Evolutionary conservation across 2,113 vertebrate species (phyloP), one percentile per base, ranked within the genome.

Genomic region (cattle (Bos taurus)): DNA sequence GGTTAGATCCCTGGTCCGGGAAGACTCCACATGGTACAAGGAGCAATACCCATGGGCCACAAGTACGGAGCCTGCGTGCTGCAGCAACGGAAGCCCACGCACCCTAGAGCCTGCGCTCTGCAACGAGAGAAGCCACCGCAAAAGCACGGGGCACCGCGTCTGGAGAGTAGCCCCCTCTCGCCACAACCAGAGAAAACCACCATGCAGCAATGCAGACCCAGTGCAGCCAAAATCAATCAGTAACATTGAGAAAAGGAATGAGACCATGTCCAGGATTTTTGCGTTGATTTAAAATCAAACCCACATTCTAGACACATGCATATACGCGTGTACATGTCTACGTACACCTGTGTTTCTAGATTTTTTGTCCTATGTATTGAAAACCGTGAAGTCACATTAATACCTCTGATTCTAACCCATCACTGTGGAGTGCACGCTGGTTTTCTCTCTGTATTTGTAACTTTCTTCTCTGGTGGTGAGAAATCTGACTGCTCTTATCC

Each of bases 251-350:
- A 40, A 40, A 40, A 40, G 40, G 40, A 40, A 40, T 40, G 4
- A 40, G 40, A 40, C 40, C 40, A 40, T 40, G 40, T 40, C 40
- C 40, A 40, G 40, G 40, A 60, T 71, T 94, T 71, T 25, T 40
- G 62, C 10, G 2, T n/a, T 59, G 57, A 54, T n/a, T 48, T 40
- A 48, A 28, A 92, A 54, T 85, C 36, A 46, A 26, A 21, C 28
- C 19, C 54, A 26, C 19, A 33, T 74, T 40, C 30, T 54, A 33
- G 15, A 28, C 43, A 7, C 46, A 33, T 15, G 5, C 2, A 2
- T 3, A 6, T 48, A 15, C 13, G 3, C 4, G 5, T 46, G 4
- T 46, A 23, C 5, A 7, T n/a, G 30, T 25, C 48, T 30, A 6
- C 4, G 14, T 14, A 50, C 8, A 12, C 3, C 17, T 71, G 0